phyloP scores from a whole-genome alignment of 2,113 vertebrate genomes.

The Phoxinus phoxinus region DNA sequence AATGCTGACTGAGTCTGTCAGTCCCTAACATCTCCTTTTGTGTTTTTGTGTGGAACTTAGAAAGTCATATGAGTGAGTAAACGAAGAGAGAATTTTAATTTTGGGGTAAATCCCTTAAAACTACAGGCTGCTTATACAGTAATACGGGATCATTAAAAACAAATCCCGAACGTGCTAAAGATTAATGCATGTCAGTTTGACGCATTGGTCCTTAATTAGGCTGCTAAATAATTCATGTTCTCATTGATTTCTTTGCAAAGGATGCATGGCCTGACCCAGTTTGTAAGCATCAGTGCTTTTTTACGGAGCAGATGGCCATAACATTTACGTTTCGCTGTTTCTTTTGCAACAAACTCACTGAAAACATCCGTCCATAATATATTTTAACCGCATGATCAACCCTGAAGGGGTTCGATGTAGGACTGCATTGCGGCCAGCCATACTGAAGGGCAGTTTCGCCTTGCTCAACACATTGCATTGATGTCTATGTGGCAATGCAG shows the following conservation, averaged over 20 bases:
- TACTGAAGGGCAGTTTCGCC: constrained; percentile 38
- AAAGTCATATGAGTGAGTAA: neutral
- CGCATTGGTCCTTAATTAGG: constrained; percentile 57
- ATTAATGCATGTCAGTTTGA: constrained; percentile 51
- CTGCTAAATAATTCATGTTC: constrained; percentile 67
- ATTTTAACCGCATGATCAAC: constrained; percentile 5
- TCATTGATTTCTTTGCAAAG: constrained; percentile 45
- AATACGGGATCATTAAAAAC: constrained; percentile 35
- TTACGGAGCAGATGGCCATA: neutral
- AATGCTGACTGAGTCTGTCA: neutral
- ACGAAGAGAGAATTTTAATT: neutral
- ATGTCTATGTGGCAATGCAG: constrained; percentile 22
- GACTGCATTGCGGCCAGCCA: constrained; percentile 30
- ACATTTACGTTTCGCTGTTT: neutral
- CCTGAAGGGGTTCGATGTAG: constrained; percentile 20
- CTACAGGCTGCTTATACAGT: neutral
- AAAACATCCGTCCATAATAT: neutral
- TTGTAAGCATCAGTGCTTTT: neutral
- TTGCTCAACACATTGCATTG: neutral
- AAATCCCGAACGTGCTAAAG: neutral
- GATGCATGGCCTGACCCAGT: constrained; percentile 48
- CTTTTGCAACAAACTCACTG: neutral
- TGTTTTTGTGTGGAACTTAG: neutral
- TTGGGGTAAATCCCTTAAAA: neutral
- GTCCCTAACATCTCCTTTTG: neutral